Percentiles rank a stretch among this genome's conserved stretches.
These are phyloP conservation scores for Hypselothyrea guttata DNA, from an alignment of 2,888 invertebrate species.

Conservation along the genomic window DNA sequence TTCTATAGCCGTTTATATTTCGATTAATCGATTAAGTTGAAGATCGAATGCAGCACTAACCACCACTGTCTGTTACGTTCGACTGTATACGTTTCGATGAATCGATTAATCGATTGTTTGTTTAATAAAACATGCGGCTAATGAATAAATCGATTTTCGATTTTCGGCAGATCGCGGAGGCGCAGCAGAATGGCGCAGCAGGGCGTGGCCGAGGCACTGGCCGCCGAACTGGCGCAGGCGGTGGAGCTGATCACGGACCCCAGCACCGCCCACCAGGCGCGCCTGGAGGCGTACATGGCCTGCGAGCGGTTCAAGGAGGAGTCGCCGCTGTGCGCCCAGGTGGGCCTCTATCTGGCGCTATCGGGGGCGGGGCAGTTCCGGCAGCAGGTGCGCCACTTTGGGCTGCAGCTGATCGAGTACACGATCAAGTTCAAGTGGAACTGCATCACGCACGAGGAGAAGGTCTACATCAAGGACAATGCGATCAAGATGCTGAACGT, in stretches of 20 bases:
- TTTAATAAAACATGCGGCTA: too few relatives aligned
- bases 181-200: conserved; percentile 81
- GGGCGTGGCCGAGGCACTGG: conserved; percentile 81
- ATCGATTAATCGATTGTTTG: too few relatives aligned
- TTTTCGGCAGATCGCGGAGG: too few relatives aligned
- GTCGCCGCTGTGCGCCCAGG: conserved; percentile 93
- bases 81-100: too few relatives aligned
- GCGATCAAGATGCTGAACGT: conserved; percentile 91
- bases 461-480: conserved; percentile 94
- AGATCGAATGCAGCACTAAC: too few relatives aligned
- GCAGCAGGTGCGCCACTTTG: conserved; percentile 93
- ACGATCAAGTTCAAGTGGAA: conserved; percentile 97
- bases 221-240: conserved; percentile 90
- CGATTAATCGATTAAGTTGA: too few relatives aligned
- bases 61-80: too few relatives aligned
- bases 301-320: conserved; percentile 87
- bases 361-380: conserved; percentile 88
- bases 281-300: conserved; percentile 92
- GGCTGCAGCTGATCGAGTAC: conserved; percentile 95
- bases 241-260: conserved; percentile 92
- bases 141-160: too few relatives aligned
- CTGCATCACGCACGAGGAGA: conserved; percentile 92
- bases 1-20: too few relatives aligned
- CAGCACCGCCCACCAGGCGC: conserved; percentile 88
- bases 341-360: conserved; percentile 90